Percentiles rank a stretch among this genome's conserved stretches.
Evolutionary conservation across 2,113 vertebrate genomes (phyloP).

Genomic region (Oxygymnocypris stewartii): DNA sequence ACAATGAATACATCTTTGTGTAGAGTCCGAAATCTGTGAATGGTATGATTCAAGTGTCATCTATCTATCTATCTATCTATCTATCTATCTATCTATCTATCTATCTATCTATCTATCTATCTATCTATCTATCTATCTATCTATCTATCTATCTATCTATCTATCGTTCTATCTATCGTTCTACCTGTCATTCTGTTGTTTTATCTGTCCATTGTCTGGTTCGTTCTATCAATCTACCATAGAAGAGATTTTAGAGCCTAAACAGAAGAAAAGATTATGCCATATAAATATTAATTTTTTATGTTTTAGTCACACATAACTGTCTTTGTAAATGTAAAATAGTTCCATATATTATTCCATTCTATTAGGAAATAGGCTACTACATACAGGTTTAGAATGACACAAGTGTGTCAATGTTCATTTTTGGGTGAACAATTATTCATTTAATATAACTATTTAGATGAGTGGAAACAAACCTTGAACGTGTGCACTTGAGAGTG

Average conservation of each 20-base stretch:
- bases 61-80: no score
- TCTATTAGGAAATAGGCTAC: not conserved
- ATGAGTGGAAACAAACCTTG: not conserved
- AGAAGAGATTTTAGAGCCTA: not conserved
- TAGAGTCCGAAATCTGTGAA: no score
- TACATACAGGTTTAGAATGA: not conserved
- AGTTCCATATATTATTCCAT: not conserved
- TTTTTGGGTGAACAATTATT: not conserved
- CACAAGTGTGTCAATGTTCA: not conserved
- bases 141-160: no score
- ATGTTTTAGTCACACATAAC: not conserved
- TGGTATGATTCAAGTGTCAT: no score
- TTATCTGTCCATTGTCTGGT: no score
- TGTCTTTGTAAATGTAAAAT: not conserved
- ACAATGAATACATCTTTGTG: no score
- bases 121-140: no score
- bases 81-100: no score
- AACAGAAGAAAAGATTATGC: not conserved
- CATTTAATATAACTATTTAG: slow-evolving; percentile 12
- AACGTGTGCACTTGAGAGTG: not conserved
- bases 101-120: no score
- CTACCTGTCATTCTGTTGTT: no score
- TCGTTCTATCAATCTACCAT: no score
- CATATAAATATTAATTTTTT: not conserved
- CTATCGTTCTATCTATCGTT: no score